These are phyloP conservation scores for Vesta saturnalis DNA, from an alignment of 2,888 invertebrate genomes.

Conservation along the genomic window DNA sequence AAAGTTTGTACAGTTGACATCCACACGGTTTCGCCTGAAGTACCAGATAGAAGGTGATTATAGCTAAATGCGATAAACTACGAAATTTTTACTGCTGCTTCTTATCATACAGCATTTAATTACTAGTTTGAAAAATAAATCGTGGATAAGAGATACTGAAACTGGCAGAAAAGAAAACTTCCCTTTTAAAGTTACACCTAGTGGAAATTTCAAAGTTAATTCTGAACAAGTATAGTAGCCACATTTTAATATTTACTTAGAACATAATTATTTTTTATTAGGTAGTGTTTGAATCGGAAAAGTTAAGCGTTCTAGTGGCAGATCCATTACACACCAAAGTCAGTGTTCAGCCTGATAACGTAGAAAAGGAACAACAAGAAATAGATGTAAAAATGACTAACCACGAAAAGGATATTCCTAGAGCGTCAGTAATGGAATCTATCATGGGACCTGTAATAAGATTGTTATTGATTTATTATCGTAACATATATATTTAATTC, in stretches of 20 bases:
- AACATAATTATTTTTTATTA: conserved; percentile 49
- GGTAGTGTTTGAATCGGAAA: conserved; percentile 76
- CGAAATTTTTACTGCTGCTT: conserved; percentile 28
- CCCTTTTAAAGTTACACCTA: conserved; percentile 74
- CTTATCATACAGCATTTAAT: conserved; percentile 37
- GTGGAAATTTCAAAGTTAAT: conserved; percentile 75
- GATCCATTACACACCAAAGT: conserved; percentile 74
- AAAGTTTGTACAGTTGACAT: conserved; percentile 22
- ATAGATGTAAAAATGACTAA: conserved; percentile 19
- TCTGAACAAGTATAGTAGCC: conserved; percentile 69
- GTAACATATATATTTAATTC: not conserved
- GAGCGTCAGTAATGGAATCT: conserved; percentile 53
- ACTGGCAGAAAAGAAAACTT: conserved; percentile 59
- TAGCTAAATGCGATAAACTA: conserved; percentile 14
- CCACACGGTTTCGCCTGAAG: conserved; percentile 19
- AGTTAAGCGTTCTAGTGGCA: conserved; percentile 74
- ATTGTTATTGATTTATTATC: not conserved
- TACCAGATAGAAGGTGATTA: conserved; percentile 35
- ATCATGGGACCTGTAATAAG: conserved; percentile 55
- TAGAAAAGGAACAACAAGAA: conserved; percentile 10
- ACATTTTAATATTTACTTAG: not conserved
- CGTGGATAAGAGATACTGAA: conserved; percentile 22
- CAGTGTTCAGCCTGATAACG: conserved; percentile 61
- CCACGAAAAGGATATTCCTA: conserved; percentile 43
- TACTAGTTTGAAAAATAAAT: conserved; percentile 47